Conservation (phyloP, 2,888 invertebrate species). For the Leptura quadrifasciata region DNA sequence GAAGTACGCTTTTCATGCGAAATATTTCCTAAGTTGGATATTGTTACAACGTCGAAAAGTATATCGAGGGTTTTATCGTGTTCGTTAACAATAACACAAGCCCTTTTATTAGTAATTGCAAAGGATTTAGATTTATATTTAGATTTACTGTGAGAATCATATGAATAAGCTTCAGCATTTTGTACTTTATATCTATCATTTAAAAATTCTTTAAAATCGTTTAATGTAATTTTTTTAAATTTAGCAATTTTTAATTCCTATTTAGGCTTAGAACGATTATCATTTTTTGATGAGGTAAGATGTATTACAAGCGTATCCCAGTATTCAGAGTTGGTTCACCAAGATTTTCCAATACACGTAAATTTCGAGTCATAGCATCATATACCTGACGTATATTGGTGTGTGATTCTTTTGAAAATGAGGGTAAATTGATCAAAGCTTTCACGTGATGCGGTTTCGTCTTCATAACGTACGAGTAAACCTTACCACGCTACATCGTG, state of each 20-base stretch:
- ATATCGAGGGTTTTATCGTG: too few species aligned
- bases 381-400: slow-evolving; percentile 23
- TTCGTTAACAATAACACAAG: too few species aligned
- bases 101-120: slow-evolving; percentile 13
- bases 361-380: slow-evolving; percentile 21
- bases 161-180: background rate
- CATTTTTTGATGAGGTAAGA: slow-evolving; percentile 29
- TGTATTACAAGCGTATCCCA: slow-evolving; percentile 37
- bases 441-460: slow-evolving; percentile 34
- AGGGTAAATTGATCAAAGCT: slow-evolving; percentile 27
- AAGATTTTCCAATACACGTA: slow-evolving; percentile 29
- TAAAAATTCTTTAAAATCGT: slow-evolving; percentile 37
- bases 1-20: too few species aligned
- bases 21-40: too few species aligned
- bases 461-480: too few species aligned
- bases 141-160: slow-evolving; percentile 8
- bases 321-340: slow-evolving; percentile 37
- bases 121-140: slow-evolving; percentile 36
- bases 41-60: too few species aligned
- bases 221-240: slow-evolving; percentile 35
- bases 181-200: slow-evolving; percentile 32
- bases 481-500: slow-evolving; percentile 31
- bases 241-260: slow-evolving; percentile 27
- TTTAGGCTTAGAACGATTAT: slow-evolving; percentile 19
- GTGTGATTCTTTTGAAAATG: slow-evolving; percentile 29